Percentiles rank a stretch among this genome's conserved stretches.
Evolutionary conservation across 2,797 vertebrate species (phyloP).

Genomic region (Sebastes taczanowskii): DNA sequence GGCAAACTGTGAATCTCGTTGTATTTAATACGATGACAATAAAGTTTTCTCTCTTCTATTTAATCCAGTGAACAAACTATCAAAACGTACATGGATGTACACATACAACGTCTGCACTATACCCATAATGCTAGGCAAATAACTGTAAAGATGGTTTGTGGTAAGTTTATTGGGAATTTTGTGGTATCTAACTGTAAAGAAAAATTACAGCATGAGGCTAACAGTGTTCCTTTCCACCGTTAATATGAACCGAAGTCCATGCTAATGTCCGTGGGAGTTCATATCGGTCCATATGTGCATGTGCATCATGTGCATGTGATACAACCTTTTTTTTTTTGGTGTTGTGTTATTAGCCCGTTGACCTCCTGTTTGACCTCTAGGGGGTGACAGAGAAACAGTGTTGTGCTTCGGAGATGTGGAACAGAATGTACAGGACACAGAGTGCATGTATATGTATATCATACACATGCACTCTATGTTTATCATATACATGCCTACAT

Average conservation of each 20-base stretch:
- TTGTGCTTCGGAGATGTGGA: constrained; percentile 7
- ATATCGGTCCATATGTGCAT: not conserved
- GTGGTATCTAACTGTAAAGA: not conserved
- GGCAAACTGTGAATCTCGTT: too few species aligned
- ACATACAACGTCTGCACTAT: not conserved
- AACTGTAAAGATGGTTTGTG: not conserved
- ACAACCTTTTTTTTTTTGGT: not conserved
- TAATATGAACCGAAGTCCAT: not conserved
- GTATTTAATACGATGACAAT: too few species aligned
- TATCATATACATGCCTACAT: not conserved
- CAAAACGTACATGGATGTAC: not conserved
- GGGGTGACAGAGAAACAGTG: constrained; percentile 21
- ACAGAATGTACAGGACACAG: constrained; percentile 75
- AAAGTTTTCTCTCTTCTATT: too few species aligned
- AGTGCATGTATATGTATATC: constrained; percentile 11
- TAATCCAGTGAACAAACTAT: too few species aligned
- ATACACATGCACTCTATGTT: constrained; percentile 4
- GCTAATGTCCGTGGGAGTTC: not conserved
- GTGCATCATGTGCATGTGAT: not conserved
- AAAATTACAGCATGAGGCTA: too few species aligned
- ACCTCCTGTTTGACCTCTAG: constrained; percentile 32
- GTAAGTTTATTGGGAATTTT: not conserved
- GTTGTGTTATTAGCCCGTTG: not conserved
- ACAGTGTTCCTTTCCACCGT: not conserved
- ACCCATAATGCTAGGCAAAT: not conserved